phyloP scores from a whole-genome alignment of 2,113 vertebrate genomes.

The Excalfactoria chinensis region DNA sequence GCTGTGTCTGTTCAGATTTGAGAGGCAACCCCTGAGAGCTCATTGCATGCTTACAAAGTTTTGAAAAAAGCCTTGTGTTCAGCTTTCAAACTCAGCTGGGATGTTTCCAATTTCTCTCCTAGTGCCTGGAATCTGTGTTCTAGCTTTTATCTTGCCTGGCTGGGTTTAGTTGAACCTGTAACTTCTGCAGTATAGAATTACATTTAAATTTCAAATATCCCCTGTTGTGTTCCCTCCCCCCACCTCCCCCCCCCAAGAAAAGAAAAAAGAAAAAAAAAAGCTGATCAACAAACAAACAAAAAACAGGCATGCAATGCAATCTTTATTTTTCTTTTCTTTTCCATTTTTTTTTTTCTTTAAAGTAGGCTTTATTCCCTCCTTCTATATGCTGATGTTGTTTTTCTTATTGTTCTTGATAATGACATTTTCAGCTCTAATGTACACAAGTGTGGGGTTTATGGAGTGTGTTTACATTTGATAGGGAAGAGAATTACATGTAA shows the following conservation, averaged over 20 bases:
- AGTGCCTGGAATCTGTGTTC: slow-evolving; percentile 38
- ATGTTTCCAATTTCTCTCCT: slow-evolving; percentile 15
- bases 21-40: neutral
- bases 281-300: no score
- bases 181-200: slow-evolving; percentile 44
- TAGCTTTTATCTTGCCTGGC: slow-evolving; percentile 33
- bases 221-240: neutral
- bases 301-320: neutral
- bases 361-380: neutral
- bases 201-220: neutral
- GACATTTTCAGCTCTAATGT: slow-evolving; percentile 19
- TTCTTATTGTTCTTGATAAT: neutral
- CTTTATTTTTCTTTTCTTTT: neutral
- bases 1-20: neutral
- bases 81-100: slow-evolving; percentile 17
- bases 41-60: neutral
- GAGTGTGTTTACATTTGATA: slow-evolving; percentile 16
- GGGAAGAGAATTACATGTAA: slow-evolving; percentile 39
- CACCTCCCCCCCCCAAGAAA: no score
- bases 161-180: slow-evolving; percentile 59
- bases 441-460: neutral
- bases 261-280: no score
- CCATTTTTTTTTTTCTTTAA: neutral
- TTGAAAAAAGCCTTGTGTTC: neutral
- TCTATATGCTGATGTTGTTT: neutral